These are phyloP conservation scores for Chrysochloris asiatica DNA, from an alignment of 2,113 vertebrate species.

Conservation along the genomic window DNA sequence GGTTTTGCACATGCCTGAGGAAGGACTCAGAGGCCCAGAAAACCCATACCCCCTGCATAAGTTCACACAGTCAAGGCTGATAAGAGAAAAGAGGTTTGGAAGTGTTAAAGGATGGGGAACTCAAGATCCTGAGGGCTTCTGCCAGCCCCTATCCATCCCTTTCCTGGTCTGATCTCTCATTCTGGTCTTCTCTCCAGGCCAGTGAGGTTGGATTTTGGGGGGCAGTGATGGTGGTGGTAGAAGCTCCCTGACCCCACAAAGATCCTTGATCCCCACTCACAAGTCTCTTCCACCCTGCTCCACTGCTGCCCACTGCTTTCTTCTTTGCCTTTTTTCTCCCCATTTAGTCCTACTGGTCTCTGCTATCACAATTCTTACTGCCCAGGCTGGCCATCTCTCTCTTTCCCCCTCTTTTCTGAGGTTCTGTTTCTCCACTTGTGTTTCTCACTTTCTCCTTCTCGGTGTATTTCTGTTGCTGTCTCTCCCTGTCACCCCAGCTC, in stretches of 20 bases:
- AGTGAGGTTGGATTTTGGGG: accelerated
- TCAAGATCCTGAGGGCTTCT: accelerated
- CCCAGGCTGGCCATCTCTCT: neutral
- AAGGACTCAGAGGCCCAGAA: neutral
- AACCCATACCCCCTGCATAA: neutral
- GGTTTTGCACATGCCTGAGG: neutral
- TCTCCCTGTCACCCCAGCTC: neutral
- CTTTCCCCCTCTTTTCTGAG: neutral
- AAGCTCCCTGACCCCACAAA: no score
- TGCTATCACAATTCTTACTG: neutral
- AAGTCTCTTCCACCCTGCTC: accelerated
- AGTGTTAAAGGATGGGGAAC: neutral
- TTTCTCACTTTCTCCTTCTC: neutral
- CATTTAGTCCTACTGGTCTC: neutral
- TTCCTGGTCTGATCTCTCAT: neutral
- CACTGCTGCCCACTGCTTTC: neutral
- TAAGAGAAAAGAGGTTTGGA: neutral
- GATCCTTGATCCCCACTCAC: neutral
- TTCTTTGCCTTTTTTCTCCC: neutral
- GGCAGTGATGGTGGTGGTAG: no score
- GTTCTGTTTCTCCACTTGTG: neutral
- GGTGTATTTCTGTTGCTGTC: neutral
- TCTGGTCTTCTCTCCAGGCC: neutral
- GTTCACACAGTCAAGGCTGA: neutral
- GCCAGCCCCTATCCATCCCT: accelerated